Base-by-base conservation (phyloP, 2,113 vertebrate genomes). In the Narcine bancroftii region DNA sequence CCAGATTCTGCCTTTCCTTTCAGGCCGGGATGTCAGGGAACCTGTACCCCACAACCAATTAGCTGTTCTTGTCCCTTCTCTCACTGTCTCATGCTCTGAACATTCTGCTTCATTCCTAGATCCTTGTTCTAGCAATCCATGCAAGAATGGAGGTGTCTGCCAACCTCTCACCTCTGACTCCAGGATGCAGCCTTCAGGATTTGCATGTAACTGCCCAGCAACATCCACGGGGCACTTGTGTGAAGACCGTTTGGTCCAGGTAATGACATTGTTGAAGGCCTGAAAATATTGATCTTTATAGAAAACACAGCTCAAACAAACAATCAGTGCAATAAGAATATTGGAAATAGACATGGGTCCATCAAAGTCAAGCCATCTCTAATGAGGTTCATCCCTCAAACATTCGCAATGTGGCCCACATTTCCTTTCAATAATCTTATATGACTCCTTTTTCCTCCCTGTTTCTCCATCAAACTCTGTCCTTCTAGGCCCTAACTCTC, bases 71-170 rank as follows among this genome's bases (percentile, higher is more conserved):
- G 29, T 19, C 11, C 79, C 53, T 0, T 83, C 79, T 53, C 42
- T 85, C 50, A n/a, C 29, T n/a, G 79, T 9, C 47, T 53, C 29
- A 15, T 6, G 15, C 24, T 77, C 76, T 85, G 76, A 92, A 81
- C 39, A 47, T 39, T 93, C 45, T 87, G 89, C 56, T 93, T 76
- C 76, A 15, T 50, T 69, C 92, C 85, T 83, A 92, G 94, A 94
- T 89, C 93, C 93, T 45, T 94, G 93, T 93, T 76, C 92, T 17
- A 93, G 93, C 92, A 92, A 73, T n/a, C 93, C 93, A 26, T 93
- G 93, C 93, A 94, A 93, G 92, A 95, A 93, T 50, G 93, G 94
- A 93, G 93, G 93, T 45, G 53, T 92, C 66, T 94, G 94, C 93
- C 93, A 94, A n/a, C 5, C 92, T 75, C 93, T 94, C 92, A 93